These are phyloP conservation scores for Eleginops maclovinus DNA, from an alignment of 2,113 vertebrate genomes.

Conservation along the genomic window DNA sequence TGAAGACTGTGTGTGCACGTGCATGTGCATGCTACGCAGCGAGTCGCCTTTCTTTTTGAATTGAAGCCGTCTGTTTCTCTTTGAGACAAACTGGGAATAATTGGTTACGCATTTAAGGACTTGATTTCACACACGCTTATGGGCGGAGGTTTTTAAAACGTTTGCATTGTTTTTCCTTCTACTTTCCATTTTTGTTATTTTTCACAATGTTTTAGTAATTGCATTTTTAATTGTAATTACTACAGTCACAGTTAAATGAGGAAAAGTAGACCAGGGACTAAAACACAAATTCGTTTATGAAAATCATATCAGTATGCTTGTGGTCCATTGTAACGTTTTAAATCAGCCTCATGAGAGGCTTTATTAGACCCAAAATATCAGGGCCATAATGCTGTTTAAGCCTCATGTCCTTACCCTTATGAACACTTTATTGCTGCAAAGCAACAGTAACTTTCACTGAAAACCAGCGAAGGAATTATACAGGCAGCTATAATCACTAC, in stretches of 20 bases:
- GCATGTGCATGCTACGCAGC: slow-evolving; percentile 21
- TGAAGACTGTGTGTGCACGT: slow-evolving; percentile 10
- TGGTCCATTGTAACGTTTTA: slow-evolving; percentile 19
- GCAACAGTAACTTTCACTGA: slow-evolving; percentile 23
- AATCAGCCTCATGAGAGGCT: slow-evolving; percentile 27
- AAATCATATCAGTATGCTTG: not conserved
- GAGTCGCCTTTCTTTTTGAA: slow-evolving; percentile 30
- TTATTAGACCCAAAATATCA: slow-evolving; percentile 33
- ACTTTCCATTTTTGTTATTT: not conserved
- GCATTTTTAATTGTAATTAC: not conserved
- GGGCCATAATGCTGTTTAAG: slow-evolving; percentile 35
- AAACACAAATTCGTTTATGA: not conserved
- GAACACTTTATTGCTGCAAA: slow-evolving; percentile 24
- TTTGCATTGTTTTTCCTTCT: not conserved
- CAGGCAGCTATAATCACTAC: not conserved
- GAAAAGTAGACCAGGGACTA: not conserved
- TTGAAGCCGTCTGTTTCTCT: slow-evolving; percentile 44
- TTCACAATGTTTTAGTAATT: not conserved
- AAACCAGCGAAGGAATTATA: not conserved
- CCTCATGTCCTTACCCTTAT: slow-evolving; percentile 35
- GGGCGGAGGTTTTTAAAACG: not conserved
- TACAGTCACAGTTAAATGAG: not conserved
- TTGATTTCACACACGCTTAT: not conserved
- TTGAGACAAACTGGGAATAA: slow-evolving; percentile 35
- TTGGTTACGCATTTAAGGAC: slow-evolving; percentile 24